Evolutionary conservation across 2,797 vertebrate genomes (phyloP).

Genomic region (Hyperoplus immaculatus): DNA sequence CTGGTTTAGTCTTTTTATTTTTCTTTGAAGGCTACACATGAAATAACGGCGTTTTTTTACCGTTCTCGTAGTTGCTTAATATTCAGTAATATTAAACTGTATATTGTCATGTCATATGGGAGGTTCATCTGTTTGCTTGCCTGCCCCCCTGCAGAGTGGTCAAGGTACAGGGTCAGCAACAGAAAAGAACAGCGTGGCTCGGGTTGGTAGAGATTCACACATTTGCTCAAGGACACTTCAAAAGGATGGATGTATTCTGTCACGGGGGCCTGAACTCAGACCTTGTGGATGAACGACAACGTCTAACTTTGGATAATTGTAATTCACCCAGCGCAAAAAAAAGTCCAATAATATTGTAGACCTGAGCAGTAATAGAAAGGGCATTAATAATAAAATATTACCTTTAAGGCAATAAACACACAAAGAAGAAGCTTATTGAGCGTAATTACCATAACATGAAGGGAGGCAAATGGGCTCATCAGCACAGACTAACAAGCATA

Average conservation of each 20-base stretch:
- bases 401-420: constrained; percentile 72
- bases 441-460: constrained; percentile 79
- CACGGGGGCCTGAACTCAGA: constrained; percentile 68
- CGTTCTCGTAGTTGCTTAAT: constrained; percentile 37
- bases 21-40: constrained; percentile 70
- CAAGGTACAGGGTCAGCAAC: constrained; percentile 66
- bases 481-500: constrained; percentile 77
- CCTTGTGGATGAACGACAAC: constrained; percentile 69
- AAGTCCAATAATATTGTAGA: constrained; percentile 28
- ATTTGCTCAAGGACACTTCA: constrained; percentile 78
- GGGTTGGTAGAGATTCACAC: constrained; percentile 49
- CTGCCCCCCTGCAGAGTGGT: constrained; percentile 61
- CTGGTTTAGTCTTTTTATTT: constrained; percentile 69
- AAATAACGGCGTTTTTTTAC: constrained; percentile 49
- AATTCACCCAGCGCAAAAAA: constrained; percentile 41
- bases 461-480: constrained; percentile 79
- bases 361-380: constrained; percentile 49
- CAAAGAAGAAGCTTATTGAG: constrained; percentile 76
- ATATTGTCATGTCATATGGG: constrained; percentile 57
- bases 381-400: constrained; percentile 76
- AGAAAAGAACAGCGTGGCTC: constrained; percentile 43
- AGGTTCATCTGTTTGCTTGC: constrained; percentile 57
- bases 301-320: constrained; percentile 40
- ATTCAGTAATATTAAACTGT: constrained; percentile 61
- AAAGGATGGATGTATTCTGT: constrained; percentile 76